Base-by-base conservation (phyloP, 1,140 invertebrate genomes). In the Panulirus ornatus region DNA sequence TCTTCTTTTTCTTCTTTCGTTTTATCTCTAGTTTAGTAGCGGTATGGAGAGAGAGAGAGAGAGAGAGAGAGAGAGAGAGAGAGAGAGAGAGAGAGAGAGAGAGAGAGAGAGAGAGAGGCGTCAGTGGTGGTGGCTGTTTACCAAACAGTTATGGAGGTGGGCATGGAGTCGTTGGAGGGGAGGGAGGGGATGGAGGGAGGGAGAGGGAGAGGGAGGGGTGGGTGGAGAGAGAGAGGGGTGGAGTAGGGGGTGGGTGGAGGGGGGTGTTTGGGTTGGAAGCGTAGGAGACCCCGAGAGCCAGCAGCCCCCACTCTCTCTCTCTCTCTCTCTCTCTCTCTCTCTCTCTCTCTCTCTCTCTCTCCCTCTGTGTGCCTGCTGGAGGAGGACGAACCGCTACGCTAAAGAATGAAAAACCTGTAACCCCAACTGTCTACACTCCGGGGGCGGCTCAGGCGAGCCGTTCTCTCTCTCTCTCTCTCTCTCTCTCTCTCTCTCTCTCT, bases 381-480 rank as follows among this genome's bases (percentile, higher is more conserved):
- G n/a, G n/a, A n/a, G n/a, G n/a, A n/a, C 3, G 40, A 76, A 76
- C 75, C 11, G 19, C 40, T n/a, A 14, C n/a, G 40, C 19, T 40
- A 42, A 44, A 76, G 40, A 76, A 76, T 76, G 42, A 76, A 42
- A 75, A 38, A 76, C 75, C 19, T 44, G 75, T 76, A 76, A 76
- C 36, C 34, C 22, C 40, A 22, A 16, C n/a, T 76, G 75, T 76
- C 38, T 76, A 76, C 38, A 76, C 75, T 76, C 71, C 34, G 8
- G 36, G 38, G n/a, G n/a, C n/a, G n/a, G n/a, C 2, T 38, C 2
- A 14, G 30, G 38, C 73, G 5, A 75, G 75, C 75, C 44, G 75
- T 58, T 22, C 14, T 66, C 58, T 66, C 58, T 27, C 11, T n/a
- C n/a, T n/a, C n/a, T n/a, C n/a, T n/a, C n/a, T n/a, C n/a, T n/a